phyloP scores from a whole-genome alignment of 2,888 invertebrate species.

The Chymomyza caudatula region DNA sequence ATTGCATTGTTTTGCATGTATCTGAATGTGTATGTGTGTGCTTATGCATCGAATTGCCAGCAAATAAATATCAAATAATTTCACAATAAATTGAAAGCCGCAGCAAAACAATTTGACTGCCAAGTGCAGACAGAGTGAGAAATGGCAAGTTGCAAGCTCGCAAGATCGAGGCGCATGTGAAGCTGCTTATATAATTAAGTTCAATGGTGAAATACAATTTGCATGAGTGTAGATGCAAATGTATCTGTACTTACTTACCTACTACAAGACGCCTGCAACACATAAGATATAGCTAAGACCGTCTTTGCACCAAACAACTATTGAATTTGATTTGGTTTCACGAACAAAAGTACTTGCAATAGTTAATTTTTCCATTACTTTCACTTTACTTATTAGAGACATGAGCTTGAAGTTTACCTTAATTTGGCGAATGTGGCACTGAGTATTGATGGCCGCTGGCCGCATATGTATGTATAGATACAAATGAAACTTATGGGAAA shows the following conservation, averaged over 20 bases:
- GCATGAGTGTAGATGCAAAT: background rate
- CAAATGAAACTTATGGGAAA: no score
- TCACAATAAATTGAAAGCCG: constrained; percentile 43
- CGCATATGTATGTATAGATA: no score
- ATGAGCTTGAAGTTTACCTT: no score
- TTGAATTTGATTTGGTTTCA: no score
- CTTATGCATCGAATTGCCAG: background rate
- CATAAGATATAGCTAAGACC: no score
- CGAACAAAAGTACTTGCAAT: no score
- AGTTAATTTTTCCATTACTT: no score
- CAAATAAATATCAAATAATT: constrained; percentile 30
- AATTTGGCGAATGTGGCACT: no score
- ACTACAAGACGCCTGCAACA: no score
- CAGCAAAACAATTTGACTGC: constrained; percentile 7
- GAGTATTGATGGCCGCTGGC: no score
- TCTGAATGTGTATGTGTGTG: constrained; percentile 6
- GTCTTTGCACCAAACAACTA: no score
- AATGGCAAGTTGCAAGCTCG: background rate
- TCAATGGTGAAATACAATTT: constrained; percentile 37
- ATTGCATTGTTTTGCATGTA: constrained; percentile 6
- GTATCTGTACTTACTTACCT: background rate
- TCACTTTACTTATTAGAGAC: no score
- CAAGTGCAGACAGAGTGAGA: background rate
- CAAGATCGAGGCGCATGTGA: background rate
- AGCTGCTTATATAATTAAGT: constrained; percentile 31